Evolutionary conservation across 2,113 vertebrate species (phyloP), one percentile per base, ranked within the genome.

Genomic region (Brevimyrus niger): DNA sequence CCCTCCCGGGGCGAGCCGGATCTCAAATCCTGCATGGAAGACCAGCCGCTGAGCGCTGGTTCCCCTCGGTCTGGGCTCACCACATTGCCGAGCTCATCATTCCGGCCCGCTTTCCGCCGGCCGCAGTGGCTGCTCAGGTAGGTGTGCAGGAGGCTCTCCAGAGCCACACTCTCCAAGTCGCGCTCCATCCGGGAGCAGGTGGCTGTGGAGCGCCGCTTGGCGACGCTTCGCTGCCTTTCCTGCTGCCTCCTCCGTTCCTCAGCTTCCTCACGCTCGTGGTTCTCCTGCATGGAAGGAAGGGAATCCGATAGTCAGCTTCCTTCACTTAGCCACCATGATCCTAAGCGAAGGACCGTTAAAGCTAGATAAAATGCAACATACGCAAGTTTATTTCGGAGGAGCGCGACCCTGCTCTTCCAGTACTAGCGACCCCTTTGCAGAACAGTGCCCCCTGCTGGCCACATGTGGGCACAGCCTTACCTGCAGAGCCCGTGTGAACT

Each of bases 401-500:
- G 4, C 69, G 15, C 4, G 31, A 76, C 1, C 9, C 0, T 10
- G 13, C 10, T 73, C 27, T 73, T 73, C 38, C 31, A 83, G 35
- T 1, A 47, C 80, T 47, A 83, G 38, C 80, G 3, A 47, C 19
- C 8, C 8, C 21, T 1, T 23, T 47, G 38, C 38, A 84, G 44
- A 47, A 23, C 17, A 47, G 44, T 4, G 38, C 58, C 19, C 46
- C 4, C 27, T 51, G 46, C 27, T 51, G 61, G 73, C 46, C 19
- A 31, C 11, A 80, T 31, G 2, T n/a, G 69, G n/a, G 27, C 3
- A 8, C 10, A 42, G 31, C 21, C 90, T 89, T 82, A 96, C 96
- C 93, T 89, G 89, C 0, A 95, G 90, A n/a, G 96, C 95, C 8
- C 85, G 92, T 17, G 94, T 92, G 91, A 96, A 96, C 87, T 94